Evolutionary conservation across 2,888 invertebrate species (phyloP).

Genomic region (Lasius platythorax): DNA sequence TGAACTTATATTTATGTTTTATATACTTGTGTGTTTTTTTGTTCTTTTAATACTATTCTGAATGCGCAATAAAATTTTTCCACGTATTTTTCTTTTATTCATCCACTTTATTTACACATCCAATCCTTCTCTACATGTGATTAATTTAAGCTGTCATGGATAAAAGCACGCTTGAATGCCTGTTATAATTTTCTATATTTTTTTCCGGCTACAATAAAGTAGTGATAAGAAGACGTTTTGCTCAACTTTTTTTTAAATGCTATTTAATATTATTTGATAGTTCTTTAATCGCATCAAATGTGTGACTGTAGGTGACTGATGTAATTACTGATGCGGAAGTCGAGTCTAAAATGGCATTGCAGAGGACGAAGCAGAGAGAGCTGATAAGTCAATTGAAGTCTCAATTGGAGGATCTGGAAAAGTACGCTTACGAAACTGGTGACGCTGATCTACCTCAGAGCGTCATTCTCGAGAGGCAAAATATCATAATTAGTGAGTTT

Average conservation of each 20-base stretch:
- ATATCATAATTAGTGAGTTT: conserved; percentile 91
- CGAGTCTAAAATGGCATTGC: conserved; percentile 88
- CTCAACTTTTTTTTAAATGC: not conserved
- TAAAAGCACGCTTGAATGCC: not conserved
- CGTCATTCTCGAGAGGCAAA: conserved; percentile 95
- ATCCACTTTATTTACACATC: conserved; percentile 35
- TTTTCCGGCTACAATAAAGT: not conserved
- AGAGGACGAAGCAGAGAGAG: conserved; percentile 91
- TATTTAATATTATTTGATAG: not conserved
- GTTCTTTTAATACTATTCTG: conserved; percentile 21
- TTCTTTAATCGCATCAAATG: conserved; percentile 5
- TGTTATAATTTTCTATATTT: conserved; percentile 17
- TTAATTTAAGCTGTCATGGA: not conserved
- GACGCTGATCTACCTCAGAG: conserved; percentile 92
- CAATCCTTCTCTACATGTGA: conserved; percentile 15
- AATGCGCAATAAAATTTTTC: conserved; percentile 49
- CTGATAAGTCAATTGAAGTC: conserved; percentile 96
- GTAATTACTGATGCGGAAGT: conserved; percentile 85
- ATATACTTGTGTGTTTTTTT: conserved; percentile 11
- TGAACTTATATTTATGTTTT: conserved; percentile 13
- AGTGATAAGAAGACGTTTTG: not conserved
- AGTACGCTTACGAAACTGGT: conserved; percentile 96
- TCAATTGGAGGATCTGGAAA: conserved; percentile 97
- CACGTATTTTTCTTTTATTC: conserved; percentile 29
- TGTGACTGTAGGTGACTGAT: conserved; percentile 71